Evolutionary conservation across 92 coral and sea anemone species (phyloP), one percentile per base, ranked within the genome.

Genomic region (Palythoa caribaeorum): DNA sequence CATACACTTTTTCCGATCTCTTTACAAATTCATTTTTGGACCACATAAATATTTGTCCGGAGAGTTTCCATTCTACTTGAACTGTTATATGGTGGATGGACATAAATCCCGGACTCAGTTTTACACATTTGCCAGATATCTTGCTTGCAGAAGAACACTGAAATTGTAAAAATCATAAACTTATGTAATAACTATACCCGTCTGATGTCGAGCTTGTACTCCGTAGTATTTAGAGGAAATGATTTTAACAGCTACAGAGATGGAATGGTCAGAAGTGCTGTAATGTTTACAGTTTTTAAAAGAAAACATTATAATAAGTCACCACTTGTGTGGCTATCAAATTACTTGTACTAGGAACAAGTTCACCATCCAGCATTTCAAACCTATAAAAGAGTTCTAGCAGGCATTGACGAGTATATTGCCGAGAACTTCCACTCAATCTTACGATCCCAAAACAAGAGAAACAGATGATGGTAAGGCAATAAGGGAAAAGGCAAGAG

Each of bases 311-410:
- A 87, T 59, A 90, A 87, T 89, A 93, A 90, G 12, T 73, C 95
- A 1, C 91, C 93, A 36, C 80, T 93, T 13, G 85, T 90, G 14
- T 91, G 95, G 95, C 47, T 90, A n/a, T n/a, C n/a, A n/a, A n/a
- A n/a, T n/a, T n/a, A n/a, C n/a, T n/a, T n/a, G n/a, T n/a, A n/a
- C n/a, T n/a, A n/a, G n/a, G n/a, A n/a, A n/a, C n/a, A n/a, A n/a
- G n/a, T n/a, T n/a, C n/a, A n/a, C n/a, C n/a, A 38, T 79, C 88
- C 87, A 19, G 73, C 11, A 10, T 57, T 89, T 39, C 78, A 59
- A 55, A 20, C 70, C 0, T 6, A 83, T 21, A 1, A 63, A 13
- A 47, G 47, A 28, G 68, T 54, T 78, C 11, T 89, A n/a, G 83
- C 55, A 44, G 51, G 71, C 8, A 28, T 84, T 63, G 89, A 89